Evolutionary conservation across 2,113 vertebrate species (phyloP).

Genomic region (Pelmatolapia mariae): DNA sequence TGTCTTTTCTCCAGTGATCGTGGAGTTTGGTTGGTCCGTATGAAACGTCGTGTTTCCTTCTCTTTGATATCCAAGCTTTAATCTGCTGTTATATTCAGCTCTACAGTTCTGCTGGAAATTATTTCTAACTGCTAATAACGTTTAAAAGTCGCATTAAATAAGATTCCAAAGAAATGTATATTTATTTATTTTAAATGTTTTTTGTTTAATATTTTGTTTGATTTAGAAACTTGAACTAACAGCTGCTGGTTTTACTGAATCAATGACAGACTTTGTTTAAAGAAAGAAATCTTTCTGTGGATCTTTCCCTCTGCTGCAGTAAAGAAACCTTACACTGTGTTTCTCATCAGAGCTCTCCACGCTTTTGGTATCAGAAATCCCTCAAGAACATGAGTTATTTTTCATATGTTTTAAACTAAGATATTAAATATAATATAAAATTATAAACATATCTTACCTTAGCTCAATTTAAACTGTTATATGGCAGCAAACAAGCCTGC

Average conservation of each 20-base stretch:
- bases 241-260: background rate
- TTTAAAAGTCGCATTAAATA: rapidly evolving
- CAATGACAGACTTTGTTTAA: rapidly evolving
- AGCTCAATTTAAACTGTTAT: rapidly evolving
- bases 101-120: rapidly evolving
- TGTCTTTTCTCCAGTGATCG: rapidly evolving
- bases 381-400: no score
- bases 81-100: rapidly evolving
- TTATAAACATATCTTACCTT: rapidly evolving
- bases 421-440: background rate
- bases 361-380: no score
- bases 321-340: background rate
- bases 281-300: background rate
- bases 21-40: background rate
- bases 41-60: no score
- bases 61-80: background rate
- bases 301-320: rapidly evolving
- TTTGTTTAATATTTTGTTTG: rapidly evolving
- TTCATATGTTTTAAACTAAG: background rate
- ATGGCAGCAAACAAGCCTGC: background rate
- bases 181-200: background rate
- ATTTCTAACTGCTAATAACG: background rate
- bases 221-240: rapidly evolving
- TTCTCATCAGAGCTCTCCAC: no score
- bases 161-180: rapidly evolving